These are phyloP conservation scores for Hycleus cichorii DNA, from an alignment of 1,140 invertebrate genomes.

Conservation along the genomic window DNA sequence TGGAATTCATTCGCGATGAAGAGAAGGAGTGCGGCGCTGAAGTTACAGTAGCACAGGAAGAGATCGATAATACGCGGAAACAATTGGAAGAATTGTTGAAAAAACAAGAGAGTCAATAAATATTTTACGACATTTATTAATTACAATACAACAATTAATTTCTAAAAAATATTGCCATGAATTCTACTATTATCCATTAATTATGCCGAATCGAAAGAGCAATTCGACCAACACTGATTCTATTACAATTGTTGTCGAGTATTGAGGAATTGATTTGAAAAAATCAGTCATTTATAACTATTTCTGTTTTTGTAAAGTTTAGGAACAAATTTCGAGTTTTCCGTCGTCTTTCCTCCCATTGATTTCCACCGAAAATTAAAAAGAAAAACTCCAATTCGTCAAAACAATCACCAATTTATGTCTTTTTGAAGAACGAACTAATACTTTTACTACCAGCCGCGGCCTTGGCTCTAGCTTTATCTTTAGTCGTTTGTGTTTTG, in stretches of 20 bases:
- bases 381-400: neutral
- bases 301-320: neutral
- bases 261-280: too few species aligned
- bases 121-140: neutral
- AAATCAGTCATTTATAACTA: too few species aligned
- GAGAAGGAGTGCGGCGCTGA: slow-evolving; percentile 56
- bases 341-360: neutral
- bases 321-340: slow-evolving; percentile 18
- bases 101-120: slow-evolving; percentile 24
- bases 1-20: slow-evolving; percentile 63
- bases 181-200: neutral
- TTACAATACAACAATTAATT: neutral
- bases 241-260: too few species aligned
- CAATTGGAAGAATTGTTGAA: slow-evolving; percentile 44
- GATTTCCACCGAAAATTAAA: slow-evolving; percentile 6
- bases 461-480: slow-evolving; percentile 63
- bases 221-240: too few species aligned
- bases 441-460: slow-evolving; percentile 67
- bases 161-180: neutral
- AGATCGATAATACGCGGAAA: slow-evolving; percentile 52
- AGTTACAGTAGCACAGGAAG: slow-evolving; percentile 55
- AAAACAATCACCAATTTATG: slow-evolving; percentile 16
- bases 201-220: too few species aligned
- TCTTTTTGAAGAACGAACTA: slow-evolving; percentile 62
- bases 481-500: slow-evolving; percentile 55